Evolutionary conservation across 1,140 invertebrate species (phyloP), one percentile per base, ranked within the genome.

Genomic region (Oedothorax gibbosus): DNA sequence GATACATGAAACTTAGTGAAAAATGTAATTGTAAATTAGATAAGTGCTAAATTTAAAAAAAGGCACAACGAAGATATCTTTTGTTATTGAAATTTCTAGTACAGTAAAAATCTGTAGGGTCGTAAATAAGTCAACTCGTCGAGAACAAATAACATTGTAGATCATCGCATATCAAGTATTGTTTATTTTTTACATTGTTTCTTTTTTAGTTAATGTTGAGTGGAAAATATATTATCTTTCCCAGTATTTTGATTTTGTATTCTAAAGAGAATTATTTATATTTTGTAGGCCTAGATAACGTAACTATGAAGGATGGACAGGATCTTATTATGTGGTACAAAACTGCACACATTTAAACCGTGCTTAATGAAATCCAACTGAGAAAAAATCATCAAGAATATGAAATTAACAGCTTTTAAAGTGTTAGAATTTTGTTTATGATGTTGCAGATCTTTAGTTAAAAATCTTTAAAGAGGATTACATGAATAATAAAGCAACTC

Each of bases 241-340:
- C 18, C 18, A 51, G 12, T 14, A 49, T 12, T 50, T 50, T 51
- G 7, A 49, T 50, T 71, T 50, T 12, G 35, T 15, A 71, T 51
- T 20, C 50, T 7, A 50, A 12, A 12, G 49, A 50, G n/a, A 69
- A 69, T 50, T 11, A 10, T 4, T 18, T 66, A 51, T 35, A 3
- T 15, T 57, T 76, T 57, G 6, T 18, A 77, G 73, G 57, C 60
- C 57, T 50, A 12, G 57, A 77, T 62, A 35, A 77, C 6, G 8
- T 77, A 9, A 51, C 21, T 0, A n/a, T 77, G 35, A 8, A 60
- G n/a, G 14, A 77, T n/a, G 73, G 18, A 50, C 7, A 60, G 9
- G 56, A 64, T 51, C 49, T 77, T 14, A n/a, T 77, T 49, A 64
- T 77, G 57, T 77, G 73, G 73, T 77, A 77, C 57, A 77, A 77